These are phyloP conservation scores for Cololabis saira DNA, from an alignment of 2,113 vertebrate genomes.

Conservation along the genomic window DNA sequence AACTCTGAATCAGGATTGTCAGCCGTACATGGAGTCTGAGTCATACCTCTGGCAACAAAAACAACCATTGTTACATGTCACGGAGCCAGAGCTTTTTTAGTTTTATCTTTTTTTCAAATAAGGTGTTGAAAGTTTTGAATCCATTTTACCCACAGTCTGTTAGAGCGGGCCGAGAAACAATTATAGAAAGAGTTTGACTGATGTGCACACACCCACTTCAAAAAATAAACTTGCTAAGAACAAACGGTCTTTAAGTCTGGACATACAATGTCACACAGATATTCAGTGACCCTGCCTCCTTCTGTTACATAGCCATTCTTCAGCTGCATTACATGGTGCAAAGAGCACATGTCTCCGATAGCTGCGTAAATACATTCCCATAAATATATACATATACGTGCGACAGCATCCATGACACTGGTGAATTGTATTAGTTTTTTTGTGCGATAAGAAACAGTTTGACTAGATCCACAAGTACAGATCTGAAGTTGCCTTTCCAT, in stretches of 20 bases:
- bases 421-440: constrained; percentile 17
- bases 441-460: constrained; percentile 2
- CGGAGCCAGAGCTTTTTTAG: too few species aligned
- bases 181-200: not conserved
- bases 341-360: constrained; percentile 38
- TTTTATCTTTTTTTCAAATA: too few species aligned
- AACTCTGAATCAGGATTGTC: too few species aligned
- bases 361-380: constrained; percentile 47
- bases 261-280: constrained; percentile 10
- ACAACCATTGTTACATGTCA: too few species aligned
- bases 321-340: constrained; percentile 44
- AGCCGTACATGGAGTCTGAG: too few species aligned
- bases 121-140: too few species aligned
- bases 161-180: not conserved
- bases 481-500: constrained; percentile 20
- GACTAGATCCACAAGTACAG: constrained; percentile 4
- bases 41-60: too few species aligned
- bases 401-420: not conserved
- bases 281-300: constrained; percentile 33
- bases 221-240: constrained; percentile 12
- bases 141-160: too few species aligned
- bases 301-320: constrained; percentile 57
- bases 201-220: not conserved
- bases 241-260: constrained; percentile 19
- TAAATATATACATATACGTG: constrained; percentile 4